Evolutionary conservation across 2,113 vertebrate species (phyloP).

Genomic region (Acanthisitta chloris): DNA sequence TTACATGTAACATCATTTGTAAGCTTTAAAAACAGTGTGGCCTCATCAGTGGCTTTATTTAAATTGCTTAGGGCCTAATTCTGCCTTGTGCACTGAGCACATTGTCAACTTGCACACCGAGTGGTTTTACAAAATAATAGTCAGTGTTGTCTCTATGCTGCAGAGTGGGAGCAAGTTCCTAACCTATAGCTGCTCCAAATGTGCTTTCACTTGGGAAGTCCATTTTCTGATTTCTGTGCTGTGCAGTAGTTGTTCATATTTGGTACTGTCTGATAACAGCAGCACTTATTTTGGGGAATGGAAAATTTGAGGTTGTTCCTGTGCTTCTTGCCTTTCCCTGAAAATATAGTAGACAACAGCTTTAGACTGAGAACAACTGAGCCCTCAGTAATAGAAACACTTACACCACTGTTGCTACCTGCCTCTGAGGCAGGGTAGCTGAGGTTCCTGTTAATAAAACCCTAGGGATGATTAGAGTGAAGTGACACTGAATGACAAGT

Average conservation of each 20-base stretch:
- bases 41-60: neutral
- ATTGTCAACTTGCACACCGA: accelerated
- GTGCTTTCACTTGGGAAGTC: neutral
- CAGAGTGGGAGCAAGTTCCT: neutral
- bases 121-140: neutral
- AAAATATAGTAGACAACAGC: neutral
- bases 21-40: neutral
- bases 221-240: neutral
- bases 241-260: neutral
- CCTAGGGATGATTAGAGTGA: neutral
- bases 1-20: neutral
- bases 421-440: neutral
- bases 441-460: neutral
- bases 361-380: neutral
- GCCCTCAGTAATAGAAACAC: neutral
- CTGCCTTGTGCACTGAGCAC: neutral
- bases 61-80: neutral
- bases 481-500: neutral
- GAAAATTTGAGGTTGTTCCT: neutral
- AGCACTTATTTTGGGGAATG: neutral
- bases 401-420: neutral
- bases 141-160: accelerated
- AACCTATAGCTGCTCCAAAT: neutral
- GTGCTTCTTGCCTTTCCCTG: neutral
- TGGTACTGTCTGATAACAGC: neutral